These are phyloP conservation scores for Icerya purchasi DNA, from an alignment of 2,888 invertebrate genomes.

Conservation along the genomic window DNA sequence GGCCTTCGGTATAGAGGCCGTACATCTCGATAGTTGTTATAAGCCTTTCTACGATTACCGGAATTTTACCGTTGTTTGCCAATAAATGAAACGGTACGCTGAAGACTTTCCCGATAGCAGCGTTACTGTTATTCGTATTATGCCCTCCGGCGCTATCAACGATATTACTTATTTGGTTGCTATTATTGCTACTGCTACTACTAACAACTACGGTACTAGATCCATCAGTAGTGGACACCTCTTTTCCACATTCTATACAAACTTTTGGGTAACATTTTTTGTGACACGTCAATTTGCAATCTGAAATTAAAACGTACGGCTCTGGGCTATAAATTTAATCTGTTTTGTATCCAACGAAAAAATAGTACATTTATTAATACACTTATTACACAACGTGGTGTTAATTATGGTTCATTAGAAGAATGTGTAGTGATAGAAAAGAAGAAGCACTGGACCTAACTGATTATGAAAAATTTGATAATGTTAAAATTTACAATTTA, in stretches of 20 bases:
- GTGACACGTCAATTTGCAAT: slow-evolving; percentile 79
- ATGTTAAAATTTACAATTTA: too few relatives aligned
- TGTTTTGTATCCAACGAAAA: too few relatives aligned
- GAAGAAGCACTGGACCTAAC: too few relatives aligned
- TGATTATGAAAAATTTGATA: too few relatives aligned
- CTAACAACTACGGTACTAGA: slow-evolving; percentile 17
- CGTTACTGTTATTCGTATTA: slow-evolving; percentile 16
- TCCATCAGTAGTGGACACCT: slow-evolving; percentile 22
- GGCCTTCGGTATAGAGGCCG: slow-evolving; percentile 76
- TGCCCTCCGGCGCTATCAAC: neutral
- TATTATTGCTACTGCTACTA: slow-evolving; percentile 20
- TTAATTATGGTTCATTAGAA: too few relatives aligned
- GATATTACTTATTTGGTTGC: neutral
- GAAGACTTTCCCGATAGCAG: slow-evolving; percentile 36
- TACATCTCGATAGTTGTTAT: slow-evolving; percentile 77
- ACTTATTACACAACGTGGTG: too few relatives aligned
- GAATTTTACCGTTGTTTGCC: slow-evolving; percentile 56
- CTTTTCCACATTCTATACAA: slow-evolving; percentile 33
- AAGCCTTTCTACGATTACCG: slow-evolving; percentile 67
- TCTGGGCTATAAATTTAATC: neutral
- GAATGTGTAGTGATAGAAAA: too few relatives aligned
- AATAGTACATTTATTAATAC: too few relatives aligned
- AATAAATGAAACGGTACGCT: slow-evolving; percentile 56
- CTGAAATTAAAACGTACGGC: slow-evolving; percentile 24
- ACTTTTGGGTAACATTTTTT: slow-evolving; percentile 77